A percentile compares a stretch with the other conserved stretches of the same genome.
These are phyloP conservation scores for Pteropus rufus DNA, from an alignment of 2,797 vertebrate genomes.

Conservation along the genomic window DNA sequence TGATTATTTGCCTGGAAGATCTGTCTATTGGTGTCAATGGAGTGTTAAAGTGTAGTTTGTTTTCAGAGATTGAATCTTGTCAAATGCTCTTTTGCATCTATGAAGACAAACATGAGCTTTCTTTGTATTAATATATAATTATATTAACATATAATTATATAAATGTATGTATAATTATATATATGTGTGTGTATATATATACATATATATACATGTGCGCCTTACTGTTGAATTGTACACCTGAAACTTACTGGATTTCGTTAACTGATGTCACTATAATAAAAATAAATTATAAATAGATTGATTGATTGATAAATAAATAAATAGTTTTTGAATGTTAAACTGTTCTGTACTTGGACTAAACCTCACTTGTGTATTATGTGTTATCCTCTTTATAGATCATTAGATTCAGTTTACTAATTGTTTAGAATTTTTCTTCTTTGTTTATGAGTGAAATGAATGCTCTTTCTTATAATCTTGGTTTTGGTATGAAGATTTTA, in stretches of 20 bases:
- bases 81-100: background rate
- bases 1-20: too few species aligned
- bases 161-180: too few species aligned
- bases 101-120: background rate
- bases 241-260: too few species aligned
- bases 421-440: background rate
- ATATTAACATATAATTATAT: too few species aligned
- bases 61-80: background rate
- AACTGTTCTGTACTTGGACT: background rate
- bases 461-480: background rate
- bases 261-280: too few species aligned
- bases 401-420: background rate
- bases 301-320: too few species aligned
- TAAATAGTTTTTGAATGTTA: background rate
- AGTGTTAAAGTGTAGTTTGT: background rate
- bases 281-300: too few species aligned
- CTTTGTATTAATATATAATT: too few species aligned
- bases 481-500: background rate
- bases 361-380: background rate
- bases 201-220: too few species aligned
- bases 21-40: too few species aligned
- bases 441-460: background rate
- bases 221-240: too few species aligned
- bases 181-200: too few species aligned
- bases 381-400: background rate